Base-by-base conservation (phyloP, 2,888 invertebrate genomes). In the Nemotelus nigrinus region DNA sequence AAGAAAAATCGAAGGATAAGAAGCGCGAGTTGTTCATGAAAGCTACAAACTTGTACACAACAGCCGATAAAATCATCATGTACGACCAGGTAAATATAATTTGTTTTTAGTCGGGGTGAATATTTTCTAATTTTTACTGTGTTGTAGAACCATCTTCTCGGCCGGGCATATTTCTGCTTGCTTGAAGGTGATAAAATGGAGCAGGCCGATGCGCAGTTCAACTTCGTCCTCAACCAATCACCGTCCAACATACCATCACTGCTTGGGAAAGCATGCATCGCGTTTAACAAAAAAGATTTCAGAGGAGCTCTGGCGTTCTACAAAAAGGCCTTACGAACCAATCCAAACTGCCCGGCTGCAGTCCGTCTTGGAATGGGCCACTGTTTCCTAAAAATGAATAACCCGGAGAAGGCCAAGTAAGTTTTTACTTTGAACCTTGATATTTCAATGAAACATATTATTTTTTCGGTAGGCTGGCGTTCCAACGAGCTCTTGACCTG, bases 131-230 rank as follows among this genome's bases (percentile, higher is more conserved):
- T 10, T 53, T 53, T 6, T 53, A 53, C 10, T 53, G 53, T 10
- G 39, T 39, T 43, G 55, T 67, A 82, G 93, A 98, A 98, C 87
- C 99, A 99, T 91, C 91, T 99, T 80, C 90, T 99, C 81, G 99
- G 99, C 0, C 90, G 99, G 83, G 99, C 99, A 2, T 99, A 98
- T 86, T 99, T 99, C 86, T 99, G 98, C 84, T 90, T 99, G 6
- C 89, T 99, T 53, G 99, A 99, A 89, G 98, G 98, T 1, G 98
- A 99, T 84, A 99, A 99, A 89, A 97, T 99, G 96, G 99, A 99
- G 80, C 99, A 99, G 88, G 99, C 99, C 0, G 99, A 99, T 90
- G 97, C 98, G 0, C 99, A 99, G 86, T 99, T 99, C 86, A 99
- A 99, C 88, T 99, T 99, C 87, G 99, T 99, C 0, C 88, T 99